These are phyloP conservation scores for Trachythela sp. DNA, from an alignment of 64 coral and sea anemone species.

Conservation along the genomic window DNA sequence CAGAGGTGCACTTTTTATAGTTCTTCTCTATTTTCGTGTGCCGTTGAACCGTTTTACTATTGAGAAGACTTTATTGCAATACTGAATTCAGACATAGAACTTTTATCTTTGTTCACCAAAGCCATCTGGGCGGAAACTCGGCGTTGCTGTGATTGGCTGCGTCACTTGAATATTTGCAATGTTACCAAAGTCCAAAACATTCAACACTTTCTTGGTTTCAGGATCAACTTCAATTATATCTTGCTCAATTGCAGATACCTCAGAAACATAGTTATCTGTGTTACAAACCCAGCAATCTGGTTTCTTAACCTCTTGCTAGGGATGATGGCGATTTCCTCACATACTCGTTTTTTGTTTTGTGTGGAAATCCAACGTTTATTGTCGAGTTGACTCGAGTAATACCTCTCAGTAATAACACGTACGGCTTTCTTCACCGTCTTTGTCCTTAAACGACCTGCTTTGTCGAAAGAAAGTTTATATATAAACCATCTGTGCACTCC, in stretches of 20 bases:
- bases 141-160: constrained; percentile 83
- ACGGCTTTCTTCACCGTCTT: constrained; percentile 96
- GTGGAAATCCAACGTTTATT: constrained; percentile 95
- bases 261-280: too few relatives aligned
- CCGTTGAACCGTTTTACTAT: too few relatives aligned
- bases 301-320: constrained; percentile 96
- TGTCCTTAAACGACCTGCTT: constrained; percentile 95
- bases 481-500: too few relatives aligned
- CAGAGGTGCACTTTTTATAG: too few relatives aligned
- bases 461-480: too few relatives aligned
- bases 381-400: constrained; percentile 79
- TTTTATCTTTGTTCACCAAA: not conserved
- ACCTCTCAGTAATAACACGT: constrained; percentile 92
- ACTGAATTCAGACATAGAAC: not conserved
- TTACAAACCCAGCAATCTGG: constrained; percentile 90
- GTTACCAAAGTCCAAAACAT: constrained; percentile 98
- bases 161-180: constrained; percentile 95
- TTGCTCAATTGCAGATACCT: constrained; percentile 96
- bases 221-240: constrained; percentile 99
- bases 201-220: constrained; percentile 99
- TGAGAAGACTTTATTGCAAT: constrained; percentile 17
- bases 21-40: too few relatives aligned
- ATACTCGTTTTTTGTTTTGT: constrained; percentile 95
- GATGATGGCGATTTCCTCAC: constrained; percentile 96
- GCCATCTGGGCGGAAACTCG: constrained; percentile 67